Conservation (phyloP, 2,113 vertebrate species). For the pig (Sus scrofa) region DNA sequence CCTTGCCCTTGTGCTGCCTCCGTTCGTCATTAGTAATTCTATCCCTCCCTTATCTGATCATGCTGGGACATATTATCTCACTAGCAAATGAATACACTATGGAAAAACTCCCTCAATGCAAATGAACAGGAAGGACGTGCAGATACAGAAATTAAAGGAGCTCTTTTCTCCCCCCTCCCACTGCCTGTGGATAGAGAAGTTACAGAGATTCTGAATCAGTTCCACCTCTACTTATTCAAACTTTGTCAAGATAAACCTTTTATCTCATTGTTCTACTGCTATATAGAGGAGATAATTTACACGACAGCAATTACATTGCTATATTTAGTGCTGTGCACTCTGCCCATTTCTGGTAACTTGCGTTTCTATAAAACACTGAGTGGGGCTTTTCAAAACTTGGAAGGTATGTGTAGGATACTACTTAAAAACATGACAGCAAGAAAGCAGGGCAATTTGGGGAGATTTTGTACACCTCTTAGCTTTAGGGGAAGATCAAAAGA, state of each 20-base stretch:
- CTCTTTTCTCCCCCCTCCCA: accelerated
- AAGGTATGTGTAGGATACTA: conserved; percentile 66
- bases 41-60: conserved; percentile 51
- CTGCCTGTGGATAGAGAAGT: neutral
- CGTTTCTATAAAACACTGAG: conserved; percentile 58
- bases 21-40: conserved; percentile 45
- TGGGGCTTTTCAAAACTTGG: conserved; percentile 82
- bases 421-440: conserved; percentile 76
- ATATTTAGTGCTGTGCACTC: conserved; percentile 61
- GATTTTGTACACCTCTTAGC: conserved; percentile 23
- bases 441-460: conserved; percentile 16
- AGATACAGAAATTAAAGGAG: conserved; percentile 11
- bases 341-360: conserved; percentile 51
- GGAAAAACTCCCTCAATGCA: conserved; percentile 35
- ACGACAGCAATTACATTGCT: conserved; percentile 63
- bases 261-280: conserved; percentile 31
- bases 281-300: conserved; percentile 60
- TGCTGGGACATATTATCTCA: neutral
- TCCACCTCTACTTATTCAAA: neutral
- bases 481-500: conserved; percentile 44
- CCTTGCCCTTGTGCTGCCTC: neutral
- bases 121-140: conserved; percentile 49
- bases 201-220: conserved; percentile 20
- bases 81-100: neutral
- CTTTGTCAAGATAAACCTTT: conserved; percentile 62